Conservation (phyloP, 2,888 invertebrate species). For the Psylliodes chrysocephalus region DNA sequence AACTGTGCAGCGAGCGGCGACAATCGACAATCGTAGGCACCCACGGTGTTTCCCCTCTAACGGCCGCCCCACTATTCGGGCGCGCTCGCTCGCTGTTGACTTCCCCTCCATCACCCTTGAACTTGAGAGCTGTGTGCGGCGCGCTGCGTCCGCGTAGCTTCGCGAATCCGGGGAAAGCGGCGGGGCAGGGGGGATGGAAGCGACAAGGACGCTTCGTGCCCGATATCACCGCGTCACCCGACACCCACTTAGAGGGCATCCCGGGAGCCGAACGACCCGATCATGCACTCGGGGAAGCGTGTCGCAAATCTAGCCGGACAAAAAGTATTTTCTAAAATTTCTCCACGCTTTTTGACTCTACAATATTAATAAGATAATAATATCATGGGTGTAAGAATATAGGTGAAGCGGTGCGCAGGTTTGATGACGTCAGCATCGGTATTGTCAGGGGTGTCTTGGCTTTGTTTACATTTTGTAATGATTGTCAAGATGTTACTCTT, state of each 20-base stretch:
- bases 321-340: too few relatives aligned
- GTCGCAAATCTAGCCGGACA: too few relatives aligned
- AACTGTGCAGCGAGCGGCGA: conserved; percentile 62
- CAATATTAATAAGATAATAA: too few relatives aligned
- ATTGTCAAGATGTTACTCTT: too few relatives aligned
- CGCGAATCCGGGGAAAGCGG: conserved; percentile 26
- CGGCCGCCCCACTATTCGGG: conserved; percentile 34
- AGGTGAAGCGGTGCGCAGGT: too few relatives aligned
- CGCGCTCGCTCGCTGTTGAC: conserved; percentile 45
- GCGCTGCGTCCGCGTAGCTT: conserved; percentile 43
- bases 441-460: too few relatives aligned
- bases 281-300: too few relatives aligned
- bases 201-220: conserved; percentile 50
- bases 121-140: conserved; percentile 60
- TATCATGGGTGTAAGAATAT: too few relatives aligned
- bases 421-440: too few relatives aligned
- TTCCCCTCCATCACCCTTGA: conserved; percentile 65
- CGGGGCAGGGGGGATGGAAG: conserved; percentile 41
- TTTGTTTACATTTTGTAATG: too few relatives aligned
- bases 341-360: too few relatives aligned
- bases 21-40: conserved; percentile 61
- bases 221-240: conserved; percentile 28
- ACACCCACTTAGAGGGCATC: conserved; percentile 39
- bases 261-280: conserved; percentile 26
- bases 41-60: conserved; percentile 60